Base-by-base conservation (phyloP, 1,140 invertebrate genomes). In the Aphis gossypii region DNA sequence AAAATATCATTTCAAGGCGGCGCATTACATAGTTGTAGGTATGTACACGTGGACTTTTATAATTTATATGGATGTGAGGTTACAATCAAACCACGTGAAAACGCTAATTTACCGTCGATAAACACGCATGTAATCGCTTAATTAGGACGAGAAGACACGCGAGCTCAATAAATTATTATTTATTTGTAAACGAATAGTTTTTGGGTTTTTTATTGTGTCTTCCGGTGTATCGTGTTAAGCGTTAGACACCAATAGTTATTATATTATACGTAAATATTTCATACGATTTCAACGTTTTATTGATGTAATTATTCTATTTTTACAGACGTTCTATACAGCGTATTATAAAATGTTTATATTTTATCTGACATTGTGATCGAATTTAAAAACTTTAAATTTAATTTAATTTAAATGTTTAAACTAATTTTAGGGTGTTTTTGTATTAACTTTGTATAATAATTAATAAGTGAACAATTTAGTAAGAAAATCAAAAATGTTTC, bases 1-100 rank as follows among this genome's bases (percentile, higher is more conserved):
- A 76, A 88, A 54, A 89, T 30, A 87, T 54, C 14, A n/a, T 51
- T 89, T 89, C 21, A 89, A 89, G n/a, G 87, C n/a, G 48, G 46
- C 25, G 14, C 30, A 35, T 48, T 25, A 18, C 14, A 84, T 84
- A 76, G n/a, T 30, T n/a, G 6, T 38, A 83, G 35, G 76, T 82
- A 82, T 41, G 8, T 41, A 18, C 60, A 14, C n/a, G 18, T n/a
- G 14, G 60, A 14, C 60, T 18, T 87, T 44, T 88, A 35, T 51
- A 54, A 51, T 51, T n/a, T 51, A 3, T 56, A 56, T 30, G 9
- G 9, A 30, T 14, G 18, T 11, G 14, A 76, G 60, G 60, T 76
- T n/a, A 76, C n/a, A 18, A n/a, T n/a, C 60, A 18, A 14, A n/a
- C 30, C 14, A 14, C n/a, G 5, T 14, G n/a, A 2, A 18, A 76